Conservation (phyloP, 2,797 vertebrate genomes). For the Streptopelia turtur region DNA sequence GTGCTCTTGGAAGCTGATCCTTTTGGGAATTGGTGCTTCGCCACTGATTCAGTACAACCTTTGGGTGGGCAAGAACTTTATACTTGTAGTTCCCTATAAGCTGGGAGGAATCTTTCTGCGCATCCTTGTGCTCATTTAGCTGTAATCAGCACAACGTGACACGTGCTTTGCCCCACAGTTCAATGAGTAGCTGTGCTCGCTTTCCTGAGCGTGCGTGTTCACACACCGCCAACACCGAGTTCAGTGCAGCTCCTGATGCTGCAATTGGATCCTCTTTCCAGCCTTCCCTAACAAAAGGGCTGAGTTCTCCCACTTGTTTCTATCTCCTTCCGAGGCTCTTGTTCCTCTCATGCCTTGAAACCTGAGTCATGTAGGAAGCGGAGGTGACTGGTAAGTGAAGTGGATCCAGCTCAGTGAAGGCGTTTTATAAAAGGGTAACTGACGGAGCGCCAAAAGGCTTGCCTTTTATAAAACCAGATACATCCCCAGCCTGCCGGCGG, state of each 20-base stretch:
- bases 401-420: constrained; percentile 12
- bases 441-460: constrained; percentile 20
- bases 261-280: constrained; percentile 15
- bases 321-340: constrained; percentile 20
- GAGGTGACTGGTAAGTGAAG: constrained; percentile 58
- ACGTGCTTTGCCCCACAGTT: background rate
- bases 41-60: background rate
- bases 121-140: background rate
- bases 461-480: constrained; percentile 42
- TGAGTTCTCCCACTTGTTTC: constrained; percentile 53
- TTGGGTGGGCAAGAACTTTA: background rate
- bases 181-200: background rate
- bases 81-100: background rate
- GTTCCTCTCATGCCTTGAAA: constrained; percentile 60
- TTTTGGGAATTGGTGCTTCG: background rate
- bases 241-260: background rate
- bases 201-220: background rate
- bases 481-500: background rate
- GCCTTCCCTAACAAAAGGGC: constrained; percentile 11
- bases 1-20: background rate
- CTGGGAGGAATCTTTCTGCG: background rate
- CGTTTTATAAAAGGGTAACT: constrained; percentile 13
- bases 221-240: background rate
- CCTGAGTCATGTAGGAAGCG: constrained; percentile 58
- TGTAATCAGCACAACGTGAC: background rate